Evolutionary conservation across 2,888 invertebrate genomes (phyloP), one percentile per base, ranked within the genome.

Genomic region (Chydorus sphaericus): DNA sequence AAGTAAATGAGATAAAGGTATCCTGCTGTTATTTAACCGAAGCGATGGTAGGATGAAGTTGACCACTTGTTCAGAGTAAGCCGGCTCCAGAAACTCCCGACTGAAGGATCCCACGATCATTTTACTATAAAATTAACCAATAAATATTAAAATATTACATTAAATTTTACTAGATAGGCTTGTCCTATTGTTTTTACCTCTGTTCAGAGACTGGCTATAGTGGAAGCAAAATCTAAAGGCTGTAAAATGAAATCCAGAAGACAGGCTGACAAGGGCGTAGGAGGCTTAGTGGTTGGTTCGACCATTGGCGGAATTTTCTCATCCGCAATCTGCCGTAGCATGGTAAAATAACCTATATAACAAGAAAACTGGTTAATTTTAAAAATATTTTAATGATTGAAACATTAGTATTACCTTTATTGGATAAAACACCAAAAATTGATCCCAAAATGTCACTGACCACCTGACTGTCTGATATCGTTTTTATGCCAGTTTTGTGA

Each of bases 201-300:
- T n/a, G n/a, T n/a, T n/a, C n/a, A n/a, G n/a, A 31, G 26, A 28
- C 48, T 71, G 65, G 54, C 71, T 64, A 58, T 71, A 66, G 16
- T 70, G 62, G 60, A 67, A 66, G 60, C 74, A 69, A 49, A 80
- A 73, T 75, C 72, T 56, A 92, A 72, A 0, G 92, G 90, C 61
- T 84, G 77, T 63, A 82, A 77, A 57, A 91, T 78, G 65, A 92
- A 77, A 63, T 83, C 81, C 57, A 87, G 71, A 2, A 89, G 72
- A 59, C 83, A 83, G 37, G 78, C 81, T 7, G 83, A 77, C 23
- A 85, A 73, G 2, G 81, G 81, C 29, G 83, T 85, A 0, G 85
- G 85, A 28, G 87, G 78, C 57, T 76, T 73, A 1, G 79, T 66
- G 0, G 81, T 80, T 28, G 77, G 76, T 44, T 85, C 83, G 62